Percentiles rank a stretch among this genome's conserved stretches.
These are phyloP conservation scores for Lissonota sp. DNA, from an alignment of 2,888 invertebrate genomes.

Conservation along the genomic window DNA sequence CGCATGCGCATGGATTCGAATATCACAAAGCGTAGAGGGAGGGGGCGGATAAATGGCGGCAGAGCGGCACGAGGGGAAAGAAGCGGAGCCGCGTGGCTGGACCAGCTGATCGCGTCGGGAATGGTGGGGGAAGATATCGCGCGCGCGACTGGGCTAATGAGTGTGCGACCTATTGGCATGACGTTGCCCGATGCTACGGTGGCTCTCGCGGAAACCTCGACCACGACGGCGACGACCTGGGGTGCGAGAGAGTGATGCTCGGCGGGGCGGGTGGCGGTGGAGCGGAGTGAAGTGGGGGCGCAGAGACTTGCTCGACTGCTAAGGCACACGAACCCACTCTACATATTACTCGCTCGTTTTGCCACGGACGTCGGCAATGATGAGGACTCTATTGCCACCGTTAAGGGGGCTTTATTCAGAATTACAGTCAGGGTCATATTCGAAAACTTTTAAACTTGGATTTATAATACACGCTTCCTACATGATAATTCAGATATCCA, in stretches of 20 bases:
- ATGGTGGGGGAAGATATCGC: slow-evolving; percentile 80
- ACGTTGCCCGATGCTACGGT: slow-evolving; percentile 61
- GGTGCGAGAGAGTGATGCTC: slow-evolving; percentile 20
- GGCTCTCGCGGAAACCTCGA: slow-evolving; percentile 49
- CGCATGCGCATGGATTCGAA: slow-evolving; percentile 58
- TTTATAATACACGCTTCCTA: no score
- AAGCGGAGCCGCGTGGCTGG: slow-evolving; percentile 78
- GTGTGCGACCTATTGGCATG: slow-evolving; percentile 82
- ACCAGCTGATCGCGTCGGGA: slow-evolving; percentile 88
- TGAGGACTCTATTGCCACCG: slow-evolving; percentile 57
- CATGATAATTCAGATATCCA: no score
- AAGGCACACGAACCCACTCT: slow-evolving; percentile 5
- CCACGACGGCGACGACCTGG: slow-evolving; percentile 58
- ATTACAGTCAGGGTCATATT: slow-evolving; percentile 22
- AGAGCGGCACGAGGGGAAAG: slow-evolving; percentile 65
- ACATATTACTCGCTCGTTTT: slow-evolving; percentile 32
- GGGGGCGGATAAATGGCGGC: slow-evolving; percentile 65
- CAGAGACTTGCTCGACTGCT: slow-evolving; percentile 19
- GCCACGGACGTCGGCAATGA: slow-evolving; percentile 56
- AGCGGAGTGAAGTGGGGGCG: slow-evolving; percentile 60
- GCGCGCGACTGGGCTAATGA: slow-evolving; percentile 82
- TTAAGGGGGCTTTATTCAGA: slow-evolving; percentile 32
- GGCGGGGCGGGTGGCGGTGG: slow-evolving; percentile 33
- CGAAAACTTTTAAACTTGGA: not conserved
- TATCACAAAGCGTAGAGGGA: slow-evolving; percentile 44